Conservation (phyloP, 1,140 invertebrate genomes). For the Aradophagus sp. region DNA sequence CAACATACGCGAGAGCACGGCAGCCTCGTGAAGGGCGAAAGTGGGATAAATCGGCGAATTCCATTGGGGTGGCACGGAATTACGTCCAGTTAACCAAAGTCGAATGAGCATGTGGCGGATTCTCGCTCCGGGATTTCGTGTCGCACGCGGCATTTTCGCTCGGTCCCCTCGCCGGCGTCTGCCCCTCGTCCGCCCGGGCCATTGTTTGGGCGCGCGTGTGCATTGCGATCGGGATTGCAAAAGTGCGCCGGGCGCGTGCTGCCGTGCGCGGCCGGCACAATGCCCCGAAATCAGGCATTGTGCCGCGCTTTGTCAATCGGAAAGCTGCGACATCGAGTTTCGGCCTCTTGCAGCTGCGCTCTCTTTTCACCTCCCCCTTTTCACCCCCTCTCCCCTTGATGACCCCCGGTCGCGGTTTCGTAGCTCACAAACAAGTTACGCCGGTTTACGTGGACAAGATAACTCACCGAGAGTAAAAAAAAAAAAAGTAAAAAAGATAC, state of each 20-base stretch:
- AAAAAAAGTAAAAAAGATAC: too few relatives aligned
- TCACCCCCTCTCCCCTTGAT: conserved; percentile 11
- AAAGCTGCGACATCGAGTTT: conserved; percentile 73
- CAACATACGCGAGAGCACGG: conserved; percentile 5
- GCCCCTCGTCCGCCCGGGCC: not conserved
- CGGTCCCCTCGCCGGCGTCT: not conserved
- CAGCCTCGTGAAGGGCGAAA: conserved; percentile 17
- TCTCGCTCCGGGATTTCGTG: conserved; percentile 44
- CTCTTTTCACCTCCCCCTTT: conserved; percentile 36
- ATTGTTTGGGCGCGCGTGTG: conserved; percentile 40
- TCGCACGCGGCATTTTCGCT: conserved; percentile 33
- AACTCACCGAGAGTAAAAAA: too few relatives aligned
- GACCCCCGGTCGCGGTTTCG: too few relatives aligned
- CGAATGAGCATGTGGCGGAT: conserved; percentile 50
- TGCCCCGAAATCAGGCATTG: conserved; percentile 72
- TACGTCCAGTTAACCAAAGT: conserved; percentile 42
- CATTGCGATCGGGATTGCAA: conserved; percentile 40
- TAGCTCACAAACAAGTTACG: too few relatives aligned
- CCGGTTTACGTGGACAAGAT: too few relatives aligned
- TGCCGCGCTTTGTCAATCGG: conserved; percentile 66
- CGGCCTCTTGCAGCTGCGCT: conserved; percentile 64
- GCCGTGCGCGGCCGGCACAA: conserved; percentile 64
- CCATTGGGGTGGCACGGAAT: conserved; percentile 26
- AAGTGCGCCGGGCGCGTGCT: conserved; percentile 65
- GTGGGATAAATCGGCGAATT: conserved; percentile 37